Percentiles rank a stretch among this genome's conserved stretches.
Evolutionary conservation across 1,140 invertebrate species (phyloP).

Genomic region (Zeugodacus cucurbitae): DNA sequence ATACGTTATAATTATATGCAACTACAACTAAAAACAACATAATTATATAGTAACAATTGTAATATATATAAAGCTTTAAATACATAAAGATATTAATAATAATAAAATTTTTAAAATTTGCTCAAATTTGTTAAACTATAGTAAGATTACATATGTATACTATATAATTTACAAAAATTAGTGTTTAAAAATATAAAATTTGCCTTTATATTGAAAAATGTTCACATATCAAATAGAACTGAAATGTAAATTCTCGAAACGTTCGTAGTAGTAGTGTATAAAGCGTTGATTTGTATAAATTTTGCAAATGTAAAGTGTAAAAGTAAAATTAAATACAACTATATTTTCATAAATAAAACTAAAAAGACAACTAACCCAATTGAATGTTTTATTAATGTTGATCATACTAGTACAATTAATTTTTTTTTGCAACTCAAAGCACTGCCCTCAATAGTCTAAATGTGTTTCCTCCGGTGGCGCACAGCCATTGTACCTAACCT

Average conservation of each 20-base stretch:
- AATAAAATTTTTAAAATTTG: background rate
- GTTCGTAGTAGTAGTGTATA: slow-evolving; percentile 4
- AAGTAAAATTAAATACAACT: background rate
- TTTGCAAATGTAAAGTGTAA: too few relatives aligned
- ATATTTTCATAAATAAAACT: background rate
- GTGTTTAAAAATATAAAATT: background rate
- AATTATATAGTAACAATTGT: background rate
- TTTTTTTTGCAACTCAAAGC: too few relatives aligned
- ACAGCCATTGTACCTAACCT: too few relatives aligned
- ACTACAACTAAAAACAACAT: background rate
- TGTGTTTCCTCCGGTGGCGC: too few relatives aligned
- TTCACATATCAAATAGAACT: slow-evolving; percentile 6
- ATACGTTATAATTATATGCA: background rate
- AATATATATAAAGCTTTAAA: background rate
- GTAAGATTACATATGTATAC: background rate
- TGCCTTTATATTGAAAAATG: background rate
- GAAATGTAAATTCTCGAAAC: background rate
- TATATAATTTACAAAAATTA: background rate
- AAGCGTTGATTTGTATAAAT: background rate
- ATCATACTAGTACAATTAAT: too few relatives aligned
- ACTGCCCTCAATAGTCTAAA: too few relatives aligned
- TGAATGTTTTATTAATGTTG: too few relatives aligned
- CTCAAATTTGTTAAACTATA: background rate
- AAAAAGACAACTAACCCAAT: background rate
- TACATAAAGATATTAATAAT: background rate